Evolutionary conservation across 2,797 vertebrate species (phyloP).

Genomic region (Tokudaia muenninki): DNA sequence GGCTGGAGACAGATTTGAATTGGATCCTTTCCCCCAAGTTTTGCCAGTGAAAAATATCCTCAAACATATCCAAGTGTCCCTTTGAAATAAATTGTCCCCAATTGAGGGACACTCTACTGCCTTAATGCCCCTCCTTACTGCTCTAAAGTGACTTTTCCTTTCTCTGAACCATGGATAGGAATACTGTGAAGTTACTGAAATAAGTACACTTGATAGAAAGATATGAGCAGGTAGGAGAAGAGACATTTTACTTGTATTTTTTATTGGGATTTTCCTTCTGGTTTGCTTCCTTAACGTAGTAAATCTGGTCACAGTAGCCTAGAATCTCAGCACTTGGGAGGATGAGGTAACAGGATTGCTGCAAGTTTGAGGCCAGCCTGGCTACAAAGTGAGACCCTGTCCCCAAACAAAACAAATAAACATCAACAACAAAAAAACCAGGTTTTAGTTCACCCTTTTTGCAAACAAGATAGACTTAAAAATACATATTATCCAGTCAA

Average conservation of each 20-base stretch:
- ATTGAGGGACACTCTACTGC: not conserved
- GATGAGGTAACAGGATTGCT: not conserved
- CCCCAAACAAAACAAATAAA: not conserved
- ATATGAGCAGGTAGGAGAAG: slow-evolving; percentile 2
- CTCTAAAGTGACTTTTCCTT: not conserved
- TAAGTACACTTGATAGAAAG: not conserved
- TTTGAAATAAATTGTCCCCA: not conserved
- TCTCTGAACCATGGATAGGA: not conserved
- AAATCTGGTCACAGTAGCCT: not conserved
- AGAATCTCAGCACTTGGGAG: not conserved
- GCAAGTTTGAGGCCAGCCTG: not conserved
- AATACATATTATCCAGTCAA: slow-evolving; percentile 49
- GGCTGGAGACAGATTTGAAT: not conserved
- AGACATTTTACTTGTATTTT: not conserved
- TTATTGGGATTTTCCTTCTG: slow-evolving; percentile 31
- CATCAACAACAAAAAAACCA: not conserved
- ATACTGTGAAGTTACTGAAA: slow-evolving; percentile 13
- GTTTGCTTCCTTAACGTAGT: not conserved
- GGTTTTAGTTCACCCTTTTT: slow-evolving; percentile 32
- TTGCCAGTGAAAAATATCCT: not conserved
- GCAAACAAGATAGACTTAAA: slow-evolving; percentile 31
- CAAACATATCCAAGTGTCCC: not conserved
- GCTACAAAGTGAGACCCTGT: not conserved
- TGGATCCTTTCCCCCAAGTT: not conserved
- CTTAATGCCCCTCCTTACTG: not conserved